Conservation (phyloP, 1,140 invertebrate genomes). For the Lamellibrachia luymesi region DNA sequence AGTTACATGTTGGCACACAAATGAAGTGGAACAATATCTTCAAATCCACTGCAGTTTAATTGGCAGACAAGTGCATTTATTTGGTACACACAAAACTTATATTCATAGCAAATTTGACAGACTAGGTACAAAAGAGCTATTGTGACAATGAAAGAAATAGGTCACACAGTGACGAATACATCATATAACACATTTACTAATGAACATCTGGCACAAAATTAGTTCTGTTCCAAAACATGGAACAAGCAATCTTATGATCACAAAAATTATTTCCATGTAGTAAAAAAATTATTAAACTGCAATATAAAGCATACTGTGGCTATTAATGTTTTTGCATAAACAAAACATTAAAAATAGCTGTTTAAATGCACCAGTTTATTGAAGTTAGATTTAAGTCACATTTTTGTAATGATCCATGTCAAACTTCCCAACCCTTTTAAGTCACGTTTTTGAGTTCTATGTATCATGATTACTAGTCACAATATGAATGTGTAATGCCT, state of each 20-base stretch:
- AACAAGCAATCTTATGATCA: neutral
- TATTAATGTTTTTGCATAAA: neutral
- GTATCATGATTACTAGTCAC: neutral
- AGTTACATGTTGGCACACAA: neutral
- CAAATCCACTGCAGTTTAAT: neutral
- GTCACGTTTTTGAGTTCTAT: neutral
- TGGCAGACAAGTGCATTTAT: conserved; percentile 4
- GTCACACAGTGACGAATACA: neutral
- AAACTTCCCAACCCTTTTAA: neutral
- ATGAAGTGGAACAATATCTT: neutral
- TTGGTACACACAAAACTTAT: conserved; percentile 5
- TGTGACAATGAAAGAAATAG: neutral
- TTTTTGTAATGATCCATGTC: neutral
- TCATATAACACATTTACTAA: neutral
- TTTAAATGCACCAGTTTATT: neutral
- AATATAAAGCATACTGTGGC: neutral
- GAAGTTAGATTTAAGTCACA: neutral
- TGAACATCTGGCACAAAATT: neutral
- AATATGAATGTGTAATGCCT: neutral
- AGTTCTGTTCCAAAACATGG: neutral
- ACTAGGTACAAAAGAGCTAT: neutral
- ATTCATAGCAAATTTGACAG: neutral
- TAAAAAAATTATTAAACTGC: neutral
- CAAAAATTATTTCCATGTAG: neutral
- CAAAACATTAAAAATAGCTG: neutral